Base-by-base conservation (phyloP, 2,113 vertebrate genomes). In the Corynorhinus townsendii region DNA sequence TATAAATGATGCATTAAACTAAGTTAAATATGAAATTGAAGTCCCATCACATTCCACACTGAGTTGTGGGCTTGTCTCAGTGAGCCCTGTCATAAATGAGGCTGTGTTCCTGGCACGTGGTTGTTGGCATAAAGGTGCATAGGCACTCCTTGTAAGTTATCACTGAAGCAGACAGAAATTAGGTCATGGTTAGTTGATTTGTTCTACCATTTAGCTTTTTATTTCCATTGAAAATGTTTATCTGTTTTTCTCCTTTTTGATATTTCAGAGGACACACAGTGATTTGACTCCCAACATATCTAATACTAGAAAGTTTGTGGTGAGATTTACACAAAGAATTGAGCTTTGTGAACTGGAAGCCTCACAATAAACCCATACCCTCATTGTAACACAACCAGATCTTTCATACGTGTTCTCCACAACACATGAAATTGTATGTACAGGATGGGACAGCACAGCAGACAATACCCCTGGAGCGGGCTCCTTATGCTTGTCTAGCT, bases 201-300 rank as follows among this genome's bases (percentile, higher is more conserved):
- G 40, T 89, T 69, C 62, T 77, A 52, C 47, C 30, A n/a, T 45
- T 71, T 90, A 71, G 49, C 33, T 82, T 89, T 81, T 72, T 66
- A 71, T 52, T 82, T 17, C 47, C 30, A 12, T 40, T n/a, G 87
- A 71, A 20, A 66, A 38, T 4, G 11, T 43, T 35, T 52, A 38
- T 54, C 7, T 28, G 5, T n/a, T 49, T 94, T 94, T 62, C 52
- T 93, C 66, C 24, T 26, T 84, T 94, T 62, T 28, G 20, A 22
- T 80, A 22, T 71, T 64, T 94, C 69, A 64, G 88, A 92, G 82
- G 56, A 82, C 30, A 62, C 14, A 45, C n/a, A 35, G 43, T 49
- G 35, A 64, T 38, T 12, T 82, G 33, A 72, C 64, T 64, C 90
- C 62, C 4, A 45, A 59, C 59, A 22, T 19, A 26, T 30, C 11